Base-by-base conservation (phyloP, 2,888 invertebrate genomes). In the Anorthoa munda region DNA sequence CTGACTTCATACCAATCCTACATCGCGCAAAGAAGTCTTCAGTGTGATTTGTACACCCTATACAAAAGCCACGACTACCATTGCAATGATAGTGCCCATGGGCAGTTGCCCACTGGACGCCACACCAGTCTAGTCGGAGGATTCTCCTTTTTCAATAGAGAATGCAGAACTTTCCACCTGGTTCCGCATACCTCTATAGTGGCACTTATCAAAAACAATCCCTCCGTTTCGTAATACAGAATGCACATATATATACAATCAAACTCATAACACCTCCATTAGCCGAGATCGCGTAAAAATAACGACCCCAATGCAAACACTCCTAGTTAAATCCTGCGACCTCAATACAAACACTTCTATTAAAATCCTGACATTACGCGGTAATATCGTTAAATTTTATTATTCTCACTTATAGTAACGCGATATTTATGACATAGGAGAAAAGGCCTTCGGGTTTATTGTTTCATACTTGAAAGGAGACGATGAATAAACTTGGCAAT, bases 321-420 rank as follows among this genome's bases (percentile, higher is more conserved):
- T 85, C 75, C 66, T 26, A n/a, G 26, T 26, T 4, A 26, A 26
- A 26, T 26, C 26, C 26, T 26, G 26, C 66, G 73, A 46, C 56
- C 26, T 50, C n/a, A n/a, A n/a, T n/a, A 81, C 72, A 68, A 82
- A 77, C 83, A 81, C 83, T 85, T 72, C 66, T 86, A 87, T 81
- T 82, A 84, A 90, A 89, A 88, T 86, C 85, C 81, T 73, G 73
- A 82, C 87, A 88, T 91, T 88, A 88, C 84, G 88, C 80, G 84
- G 90, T 89, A 88, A 92, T 93, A 90, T 92, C 93, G 92, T 94
- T 90, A 94, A 93, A 88, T 92, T 94, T 95, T 94, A 95, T 91
- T 92, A 91, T 88, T 86, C 81, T 90, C 92, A 93, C 94, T 95
- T 94, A 94, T 92, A 94, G 93, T 93, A 94, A 94, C 93, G 90